Conservation (phyloP, 2,113 vertebrate genomes). For the Halcyon malimbica region DNA sequence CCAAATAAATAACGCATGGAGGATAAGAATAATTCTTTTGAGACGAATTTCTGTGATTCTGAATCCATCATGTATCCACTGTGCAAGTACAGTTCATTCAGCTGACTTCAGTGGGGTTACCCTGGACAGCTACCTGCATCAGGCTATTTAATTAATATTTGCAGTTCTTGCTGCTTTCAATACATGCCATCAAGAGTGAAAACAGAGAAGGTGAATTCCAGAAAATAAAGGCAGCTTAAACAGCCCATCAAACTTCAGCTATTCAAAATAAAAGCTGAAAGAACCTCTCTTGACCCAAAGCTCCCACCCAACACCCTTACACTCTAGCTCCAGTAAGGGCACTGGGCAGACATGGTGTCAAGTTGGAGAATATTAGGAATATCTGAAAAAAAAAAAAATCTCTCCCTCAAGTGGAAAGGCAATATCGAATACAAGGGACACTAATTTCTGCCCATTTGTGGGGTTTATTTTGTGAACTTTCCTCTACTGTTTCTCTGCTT, state of each 20-base stretch:
- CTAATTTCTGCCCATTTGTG: background rate
- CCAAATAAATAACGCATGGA: background rate
- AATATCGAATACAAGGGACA: background rate
- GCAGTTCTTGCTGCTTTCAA: background rate
- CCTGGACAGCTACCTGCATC: background rate
- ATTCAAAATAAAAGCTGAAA: background rate
- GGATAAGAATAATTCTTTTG: background rate
- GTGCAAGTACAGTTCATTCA: background rate
- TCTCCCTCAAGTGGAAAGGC: background rate
- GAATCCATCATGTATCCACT: background rate
- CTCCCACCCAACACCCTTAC: too few species aligned
- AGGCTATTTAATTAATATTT: background rate
- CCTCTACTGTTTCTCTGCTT: background rate
- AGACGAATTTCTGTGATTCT: background rate
- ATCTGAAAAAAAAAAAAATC: background rate
- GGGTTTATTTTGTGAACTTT: background rate
- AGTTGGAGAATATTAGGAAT: background rate
- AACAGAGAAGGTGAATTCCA: background rate
- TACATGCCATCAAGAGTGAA: background rate
- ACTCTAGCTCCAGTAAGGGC: background rate
- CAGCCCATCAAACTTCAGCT: background rate
- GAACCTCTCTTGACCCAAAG: background rate
- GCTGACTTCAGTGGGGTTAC: background rate
- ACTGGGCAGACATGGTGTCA: background rate
- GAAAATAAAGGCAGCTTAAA: background rate